phyloP scores from a whole-genome alignment of 2,888 invertebrate genomes.

The Cetonia aurata region DNA sequence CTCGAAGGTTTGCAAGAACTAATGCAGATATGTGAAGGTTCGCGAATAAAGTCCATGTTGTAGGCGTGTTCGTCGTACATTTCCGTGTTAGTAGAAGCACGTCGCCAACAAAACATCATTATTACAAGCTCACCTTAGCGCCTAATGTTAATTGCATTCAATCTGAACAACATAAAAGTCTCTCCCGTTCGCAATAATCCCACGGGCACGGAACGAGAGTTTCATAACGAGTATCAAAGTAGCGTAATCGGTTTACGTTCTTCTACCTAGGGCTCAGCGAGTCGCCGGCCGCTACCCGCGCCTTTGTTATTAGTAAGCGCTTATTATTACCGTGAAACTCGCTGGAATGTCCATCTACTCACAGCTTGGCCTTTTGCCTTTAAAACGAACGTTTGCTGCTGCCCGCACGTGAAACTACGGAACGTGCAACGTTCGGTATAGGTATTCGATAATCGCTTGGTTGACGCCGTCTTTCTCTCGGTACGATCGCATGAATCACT shows the following conservation, averaged over 20 bases:
- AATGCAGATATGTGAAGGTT: background rate
- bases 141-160: constrained; percentile 20
- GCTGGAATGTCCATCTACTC: constrained; percentile 16
- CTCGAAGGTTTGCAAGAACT: no score
- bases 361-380: no score
- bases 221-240: constrained; percentile 22
- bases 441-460: constrained; percentile 14
- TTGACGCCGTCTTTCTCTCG: background rate
- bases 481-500: constrained; percentile 28
- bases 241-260: constrained; percentile 33
- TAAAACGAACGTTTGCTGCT: no score
- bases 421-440: no score
- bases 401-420: constrained; percentile 1
- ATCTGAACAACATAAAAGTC: constrained; percentile 17
- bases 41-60: background rate
- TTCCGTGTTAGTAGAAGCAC: constrained; percentile 2
- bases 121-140: constrained; percentile 6
- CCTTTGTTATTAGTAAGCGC: constrained; percentile 22
- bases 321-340: constrained; percentile 4
- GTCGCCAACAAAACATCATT: background rate
- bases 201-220: background rate
- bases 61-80: background rate
- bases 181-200: constrained; percentile 21
- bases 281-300: background rate
- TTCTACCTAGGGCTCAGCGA: background rate